These are phyloP conservation scores for Lophochroa leadbeateri DNA, from an alignment of 2,113 vertebrate species.

Conservation along the genomic window DNA sequence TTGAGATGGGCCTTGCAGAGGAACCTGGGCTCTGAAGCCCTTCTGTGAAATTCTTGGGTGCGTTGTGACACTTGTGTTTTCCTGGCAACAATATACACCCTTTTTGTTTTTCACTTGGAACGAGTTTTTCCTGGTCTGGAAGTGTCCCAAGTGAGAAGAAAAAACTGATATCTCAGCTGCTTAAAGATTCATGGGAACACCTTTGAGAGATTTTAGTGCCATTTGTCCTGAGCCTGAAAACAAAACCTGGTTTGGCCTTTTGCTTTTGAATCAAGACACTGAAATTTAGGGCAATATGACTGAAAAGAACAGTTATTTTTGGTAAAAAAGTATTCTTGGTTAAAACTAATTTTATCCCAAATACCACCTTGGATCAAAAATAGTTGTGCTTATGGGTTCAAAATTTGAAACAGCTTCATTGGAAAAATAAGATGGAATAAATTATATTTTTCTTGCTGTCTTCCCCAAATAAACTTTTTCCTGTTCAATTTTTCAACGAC, in stretches of 20 bases:
- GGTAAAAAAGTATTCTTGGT: neutral
- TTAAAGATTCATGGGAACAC: neutral
- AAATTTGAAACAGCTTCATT: neutral
- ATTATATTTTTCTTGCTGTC: fast-evolving
- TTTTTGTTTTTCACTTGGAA: slow-evolving; percentile 8
- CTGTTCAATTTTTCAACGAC: neutral
- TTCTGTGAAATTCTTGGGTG: neutral
- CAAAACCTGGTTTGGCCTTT: neutral
- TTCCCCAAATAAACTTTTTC: neutral
- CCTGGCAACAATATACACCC: neutral
- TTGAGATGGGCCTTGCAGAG: neutral
- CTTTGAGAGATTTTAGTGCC: neutral
- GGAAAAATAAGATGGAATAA: neutral
- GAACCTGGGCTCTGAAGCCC: neutral
- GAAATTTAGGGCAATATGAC: neutral
- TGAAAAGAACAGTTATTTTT: neutral
- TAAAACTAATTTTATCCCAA: neutral
- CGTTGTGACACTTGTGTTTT: neutral
- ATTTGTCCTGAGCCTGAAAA: neutral
- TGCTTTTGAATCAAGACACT: neutral
- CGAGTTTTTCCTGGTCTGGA: slow-evolving; percentile 56
- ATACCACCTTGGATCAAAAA: neutral
- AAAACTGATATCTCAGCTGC: neutral
- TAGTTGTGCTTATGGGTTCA: neutral
- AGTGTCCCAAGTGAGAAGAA: neutral